phyloP scores from a whole-genome alignment of 2,113 vertebrate species.

The Lampris incognitus region DNA sequence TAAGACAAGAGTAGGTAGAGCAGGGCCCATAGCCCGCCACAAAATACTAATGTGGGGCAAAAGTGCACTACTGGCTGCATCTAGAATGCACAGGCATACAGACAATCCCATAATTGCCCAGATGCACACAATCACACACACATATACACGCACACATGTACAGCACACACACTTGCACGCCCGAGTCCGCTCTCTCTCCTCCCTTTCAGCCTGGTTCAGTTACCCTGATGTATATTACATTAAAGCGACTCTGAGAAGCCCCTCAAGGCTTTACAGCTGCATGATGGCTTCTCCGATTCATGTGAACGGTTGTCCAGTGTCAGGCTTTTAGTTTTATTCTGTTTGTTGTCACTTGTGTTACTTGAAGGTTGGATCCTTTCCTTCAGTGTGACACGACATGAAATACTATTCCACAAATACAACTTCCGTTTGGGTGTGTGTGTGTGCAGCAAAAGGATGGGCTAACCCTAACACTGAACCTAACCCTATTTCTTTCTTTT shows the following conservation, averaged over 20 bases:
- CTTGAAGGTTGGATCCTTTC: not conserved
- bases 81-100: not conserved
- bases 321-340: not conserved
- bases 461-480: no score
- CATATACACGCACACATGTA: constrained; percentile 2
- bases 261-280: not conserved
- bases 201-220: not conserved
- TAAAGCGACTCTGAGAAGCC: constrained; percentile 4
- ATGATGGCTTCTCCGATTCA: not conserved
- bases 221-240: not conserved
- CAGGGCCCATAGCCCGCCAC: constrained; percentile 31
- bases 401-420: no score
- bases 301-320: no score
- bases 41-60: constrained; percentile 52
- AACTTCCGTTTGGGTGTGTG: no score
- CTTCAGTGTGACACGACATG: not conserved
- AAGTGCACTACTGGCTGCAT: constrained; percentile 36
- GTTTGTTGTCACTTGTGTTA: not conserved
- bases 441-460: no score
- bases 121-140: not conserved
- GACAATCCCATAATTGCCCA: not conserved
- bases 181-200: not conserved
- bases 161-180: not conserved
- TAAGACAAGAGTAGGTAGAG: constrained; percentile 54
- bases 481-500: no score